Evolutionary conservation across 1,140 invertebrate species (phyloP).

Genomic region (Fopius arisanus): DNA sequence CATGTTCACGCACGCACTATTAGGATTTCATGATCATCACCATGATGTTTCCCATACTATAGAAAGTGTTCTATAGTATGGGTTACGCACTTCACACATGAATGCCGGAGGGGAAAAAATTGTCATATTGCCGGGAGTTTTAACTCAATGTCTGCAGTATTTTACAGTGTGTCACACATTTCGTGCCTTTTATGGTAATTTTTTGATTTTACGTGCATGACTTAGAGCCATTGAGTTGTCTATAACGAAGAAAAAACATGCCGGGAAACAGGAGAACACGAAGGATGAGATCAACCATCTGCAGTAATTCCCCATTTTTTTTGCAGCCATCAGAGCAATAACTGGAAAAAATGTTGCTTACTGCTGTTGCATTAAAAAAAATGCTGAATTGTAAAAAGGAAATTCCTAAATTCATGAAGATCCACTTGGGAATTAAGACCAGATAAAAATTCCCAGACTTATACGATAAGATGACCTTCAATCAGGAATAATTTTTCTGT

Average conservation of each 20-base stretch:
- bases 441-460: no score
- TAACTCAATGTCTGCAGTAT: no score
- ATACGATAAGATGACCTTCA: no score
- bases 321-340: constrained; percentile 24
- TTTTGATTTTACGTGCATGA: background rate
- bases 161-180: no score
- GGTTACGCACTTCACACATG: background rate
- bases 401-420: no score
- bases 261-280: constrained; percentile 57
- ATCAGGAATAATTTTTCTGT: no score
- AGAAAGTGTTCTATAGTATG: background rate
- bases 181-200: no score
- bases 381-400: no score
- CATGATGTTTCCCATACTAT: background rate
- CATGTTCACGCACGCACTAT: constrained; percentile 55
- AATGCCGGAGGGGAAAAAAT: background rate
- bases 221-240: background rate
- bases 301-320: constrained; percentile 34
- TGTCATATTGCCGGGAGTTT: no score
- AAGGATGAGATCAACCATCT: constrained; percentile 32
- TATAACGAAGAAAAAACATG: constrained; percentile 64
- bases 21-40: constrained; percentile 54
- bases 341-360: background rate
- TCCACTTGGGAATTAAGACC: no score
- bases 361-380: no score